These are phyloP conservation scores for Porites cylindrica DNA, from an alignment of 92 coral and sea anemone genomes.

Conservation along the genomic window DNA sequence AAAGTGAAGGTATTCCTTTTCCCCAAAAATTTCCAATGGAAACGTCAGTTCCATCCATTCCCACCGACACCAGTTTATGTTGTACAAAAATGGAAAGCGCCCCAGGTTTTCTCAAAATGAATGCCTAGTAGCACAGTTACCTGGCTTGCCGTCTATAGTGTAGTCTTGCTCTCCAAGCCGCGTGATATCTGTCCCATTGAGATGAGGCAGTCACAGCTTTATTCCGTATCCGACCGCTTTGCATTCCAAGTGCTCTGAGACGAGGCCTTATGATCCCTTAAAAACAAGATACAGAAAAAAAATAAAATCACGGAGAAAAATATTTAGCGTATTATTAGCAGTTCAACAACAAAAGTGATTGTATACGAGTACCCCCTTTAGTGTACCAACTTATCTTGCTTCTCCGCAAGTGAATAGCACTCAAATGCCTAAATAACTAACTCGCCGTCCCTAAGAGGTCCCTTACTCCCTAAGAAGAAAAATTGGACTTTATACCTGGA, in stretches of 20 bases:
- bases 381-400: too few species aligned
- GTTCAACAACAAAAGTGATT: background rate
- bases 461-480: background rate
- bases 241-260: constrained; percentile 80
- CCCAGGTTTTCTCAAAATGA: background rate
- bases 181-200: constrained; percentile 77
- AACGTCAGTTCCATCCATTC: too few species aligned
- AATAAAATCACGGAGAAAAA: background rate
- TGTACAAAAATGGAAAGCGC: background rate
- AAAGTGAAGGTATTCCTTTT: too few species aligned
- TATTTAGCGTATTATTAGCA: background rate
- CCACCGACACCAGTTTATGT: too few species aligned
- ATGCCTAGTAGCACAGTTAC: background rate
- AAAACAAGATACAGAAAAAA: background rate
- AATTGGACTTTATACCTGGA: constrained; percentile 43
- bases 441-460: background rate
- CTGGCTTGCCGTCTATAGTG: constrained; percentile 69
- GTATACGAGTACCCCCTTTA: background rate
- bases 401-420: too few species aligned
- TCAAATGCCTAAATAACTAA: too few species aligned
- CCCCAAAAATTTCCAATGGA: too few species aligned
- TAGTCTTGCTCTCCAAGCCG: constrained; percentile 79
- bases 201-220: constrained; percentile 78
- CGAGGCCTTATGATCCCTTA: constrained; percentile 71
- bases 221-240: constrained; percentile 78